These are phyloP conservation scores for Plusia festucae DNA, from an alignment of 2,888 invertebrate genomes.

Conservation along the genomic window DNA sequence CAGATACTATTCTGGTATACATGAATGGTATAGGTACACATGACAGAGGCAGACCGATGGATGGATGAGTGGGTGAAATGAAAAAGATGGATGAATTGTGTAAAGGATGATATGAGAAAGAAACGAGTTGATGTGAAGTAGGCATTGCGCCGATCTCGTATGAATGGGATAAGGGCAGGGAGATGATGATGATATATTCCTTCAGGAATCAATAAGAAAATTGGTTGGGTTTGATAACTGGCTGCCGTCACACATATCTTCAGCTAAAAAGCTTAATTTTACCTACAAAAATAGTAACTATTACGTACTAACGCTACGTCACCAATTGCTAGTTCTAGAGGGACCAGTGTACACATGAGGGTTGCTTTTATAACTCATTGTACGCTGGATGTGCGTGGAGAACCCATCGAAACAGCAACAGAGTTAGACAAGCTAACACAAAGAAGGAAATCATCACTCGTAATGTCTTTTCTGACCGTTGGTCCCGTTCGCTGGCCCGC, in stretches of 20 bases:
- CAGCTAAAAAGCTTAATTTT: conserved; percentile 16
- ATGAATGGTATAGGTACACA: no score
- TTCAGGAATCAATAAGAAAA: no score
- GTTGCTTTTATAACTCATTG: conserved; percentile 48
- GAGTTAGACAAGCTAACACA: conserved; percentile 73
- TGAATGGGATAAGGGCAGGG: no score
- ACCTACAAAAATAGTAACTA: conserved; percentile 25
- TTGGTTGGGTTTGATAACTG: background rate
- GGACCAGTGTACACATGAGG: conserved; percentile 1
- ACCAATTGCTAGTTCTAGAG: conserved; percentile 20
- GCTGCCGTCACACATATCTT: background rate
- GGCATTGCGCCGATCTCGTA: no score
- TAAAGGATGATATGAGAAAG: no score
- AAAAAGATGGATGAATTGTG: no score
- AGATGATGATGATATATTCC: no score
- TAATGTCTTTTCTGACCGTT: conserved; percentile 79
- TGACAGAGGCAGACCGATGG: no score
- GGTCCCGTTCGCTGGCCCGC: conserved; percentile 82
- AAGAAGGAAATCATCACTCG: conserved; percentile 81
- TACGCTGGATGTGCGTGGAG: conserved; percentile 77
- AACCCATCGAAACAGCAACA: conserved; percentile 83
- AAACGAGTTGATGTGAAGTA: no score
- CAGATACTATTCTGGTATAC: no score
- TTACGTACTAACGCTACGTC: conserved; percentile 28
- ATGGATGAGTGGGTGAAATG: no score